Conservation (phyloP, 1,140 invertebrate genomes). For the Oryzaephilus surinamensis region DNA sequence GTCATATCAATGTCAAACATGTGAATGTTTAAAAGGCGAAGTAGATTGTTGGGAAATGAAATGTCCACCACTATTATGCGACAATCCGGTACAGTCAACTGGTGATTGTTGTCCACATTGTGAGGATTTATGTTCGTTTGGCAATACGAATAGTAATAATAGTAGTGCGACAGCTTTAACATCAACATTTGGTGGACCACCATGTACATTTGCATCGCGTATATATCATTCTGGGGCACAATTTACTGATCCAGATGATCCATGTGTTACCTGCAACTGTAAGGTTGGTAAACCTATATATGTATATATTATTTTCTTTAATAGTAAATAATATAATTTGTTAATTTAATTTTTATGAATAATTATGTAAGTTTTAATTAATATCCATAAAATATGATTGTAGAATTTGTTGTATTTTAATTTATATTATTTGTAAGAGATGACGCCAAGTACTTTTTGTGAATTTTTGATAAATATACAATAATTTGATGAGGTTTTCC, state of each 20-base stretch:
- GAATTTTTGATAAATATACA: no score
- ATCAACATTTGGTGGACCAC: slow-evolving; percentile 33
- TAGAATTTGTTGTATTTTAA: no score
- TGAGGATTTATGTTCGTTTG: slow-evolving; percentile 45
- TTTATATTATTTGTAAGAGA: no score
- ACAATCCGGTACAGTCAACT: slow-evolving; percentile 49
- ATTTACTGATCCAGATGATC: slow-evolving; percentile 51
- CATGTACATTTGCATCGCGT: slow-evolving; percentile 47
- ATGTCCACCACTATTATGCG: slow-evolving; percentile 63
- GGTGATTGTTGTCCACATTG: slow-evolving; percentile 65
- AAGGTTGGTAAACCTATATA: no score
- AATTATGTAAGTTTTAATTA: no score
- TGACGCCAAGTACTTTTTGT: no score
- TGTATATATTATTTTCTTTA: no score
- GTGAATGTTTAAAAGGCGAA: slow-evolving; percentile 80
- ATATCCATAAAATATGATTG: no score
- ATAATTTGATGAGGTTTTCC: no score
- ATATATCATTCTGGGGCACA: slow-evolving; percentile 47
- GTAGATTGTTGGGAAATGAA: slow-evolving; percentile 75
- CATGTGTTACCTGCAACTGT: slow-evolving; percentile 65
- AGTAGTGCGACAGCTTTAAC: no score
- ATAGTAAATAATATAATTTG: no score
- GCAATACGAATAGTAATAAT: slow-evolving; percentile 16
- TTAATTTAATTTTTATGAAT: no score
- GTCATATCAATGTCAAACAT: slow-evolving; percentile 83